Conservation (phyloP, 1,140 invertebrate genomes). For the Dreissena rostriformis region DNA sequence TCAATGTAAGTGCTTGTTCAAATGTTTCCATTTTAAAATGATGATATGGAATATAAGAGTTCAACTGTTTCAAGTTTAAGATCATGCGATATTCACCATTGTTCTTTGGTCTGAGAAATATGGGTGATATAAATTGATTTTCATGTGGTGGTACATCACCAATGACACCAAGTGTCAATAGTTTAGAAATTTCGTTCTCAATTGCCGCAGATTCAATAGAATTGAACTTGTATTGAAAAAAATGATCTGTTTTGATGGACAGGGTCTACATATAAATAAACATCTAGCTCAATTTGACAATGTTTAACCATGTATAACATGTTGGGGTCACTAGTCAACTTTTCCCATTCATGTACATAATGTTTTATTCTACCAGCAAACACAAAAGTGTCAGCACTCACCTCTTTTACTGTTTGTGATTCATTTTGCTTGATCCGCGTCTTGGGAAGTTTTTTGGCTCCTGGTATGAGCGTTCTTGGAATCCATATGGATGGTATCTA, state of each 20-base stretch:
- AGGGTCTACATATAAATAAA: neutral
- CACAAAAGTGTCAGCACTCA: slow-evolving; percentile 7
- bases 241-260: neutral
- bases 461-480: no score
- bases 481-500: no score
- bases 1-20: no score
- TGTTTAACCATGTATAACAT: slow-evolving; percentile 41
- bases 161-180: slow-evolving; percentile 24
- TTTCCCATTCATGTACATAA: slow-evolving; percentile 35
- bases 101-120: slow-evolving; percentile 50
- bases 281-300: slow-evolving; percentile 19
- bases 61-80: slow-evolving; percentile 39
- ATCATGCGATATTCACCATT: slow-evolving; percentile 44
- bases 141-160: neutral
- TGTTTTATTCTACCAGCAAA: slow-evolving; percentile 40
- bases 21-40: no score
- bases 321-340: slow-evolving; percentile 45
- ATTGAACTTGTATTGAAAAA: neutral
- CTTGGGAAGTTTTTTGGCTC: neutral
- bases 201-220: slow-evolving; percentile 28
- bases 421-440: neutral
- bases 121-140: slow-evolving; percentile 51
- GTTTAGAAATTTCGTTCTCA: slow-evolving; percentile 18
- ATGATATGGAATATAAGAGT: no score
- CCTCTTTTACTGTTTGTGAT: neutral